Conservation (phyloP, 2,113 vertebrate species). For the Oceanites oceanicus region DNA sequence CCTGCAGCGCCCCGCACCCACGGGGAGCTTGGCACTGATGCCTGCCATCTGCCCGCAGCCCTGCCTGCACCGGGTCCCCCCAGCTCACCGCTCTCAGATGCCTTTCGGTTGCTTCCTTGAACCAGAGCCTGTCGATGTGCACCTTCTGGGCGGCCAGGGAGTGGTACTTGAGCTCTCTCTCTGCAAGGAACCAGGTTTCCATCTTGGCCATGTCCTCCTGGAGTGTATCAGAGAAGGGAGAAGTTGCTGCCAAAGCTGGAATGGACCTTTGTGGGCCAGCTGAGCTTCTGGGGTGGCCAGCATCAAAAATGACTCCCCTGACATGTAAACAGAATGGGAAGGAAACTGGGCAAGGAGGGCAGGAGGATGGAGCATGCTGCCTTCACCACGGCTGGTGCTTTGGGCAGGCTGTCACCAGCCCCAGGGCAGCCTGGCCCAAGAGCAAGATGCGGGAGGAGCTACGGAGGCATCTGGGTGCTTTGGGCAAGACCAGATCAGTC, state of each 20-base stretch:
- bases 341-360: not conserved
- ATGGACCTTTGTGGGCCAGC: not conserved
- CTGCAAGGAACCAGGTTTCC: not conserved
- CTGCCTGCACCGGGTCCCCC: not conserved
- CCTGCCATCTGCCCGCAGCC: not conserved
- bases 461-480: not conserved
- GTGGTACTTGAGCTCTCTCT: not conserved
- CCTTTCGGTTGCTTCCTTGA: not conserved
- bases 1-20: too few relatives aligned
- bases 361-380: not conserved
- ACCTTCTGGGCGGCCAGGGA: not conserved
- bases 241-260: not conserved
- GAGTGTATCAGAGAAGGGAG: not conserved
- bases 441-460: fast-evolving
- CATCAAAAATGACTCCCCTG: not conserved
- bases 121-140: not conserved
- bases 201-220: not conserved
- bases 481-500: not conserved
- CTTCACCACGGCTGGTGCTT: not conserved
- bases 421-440: not conserved
- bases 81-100: not conserved
- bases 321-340: not conserved
- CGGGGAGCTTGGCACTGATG: not conserved
- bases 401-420: not conserved
- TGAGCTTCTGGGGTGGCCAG: not conserved